A percentile compares a stretch with the other conserved stretches of the same genome.
Conservation (phyloP, 1,140 invertebrate genomes). For the Drosophila pseudoobscura region DNA sequence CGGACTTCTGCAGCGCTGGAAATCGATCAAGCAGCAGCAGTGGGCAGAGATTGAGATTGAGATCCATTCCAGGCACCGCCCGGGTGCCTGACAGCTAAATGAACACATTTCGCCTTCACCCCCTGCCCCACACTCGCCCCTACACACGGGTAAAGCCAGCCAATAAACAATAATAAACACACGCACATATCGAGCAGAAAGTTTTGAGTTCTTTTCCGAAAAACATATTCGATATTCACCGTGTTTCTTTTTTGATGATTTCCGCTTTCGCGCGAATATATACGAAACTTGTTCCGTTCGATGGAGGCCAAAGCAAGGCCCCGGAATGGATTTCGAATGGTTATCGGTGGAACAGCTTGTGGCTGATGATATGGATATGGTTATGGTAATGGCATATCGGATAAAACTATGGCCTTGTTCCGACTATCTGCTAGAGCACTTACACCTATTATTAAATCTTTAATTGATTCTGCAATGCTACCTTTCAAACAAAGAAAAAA, state of each 20-base stretch:
- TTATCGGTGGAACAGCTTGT: background rate
- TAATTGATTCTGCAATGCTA: too few species aligned
- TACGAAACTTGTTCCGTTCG: conserved; percentile 26
- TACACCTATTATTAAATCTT: too few species aligned
- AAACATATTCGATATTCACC: conserved; percentile 12
- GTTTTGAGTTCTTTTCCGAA: conserved; percentile 14
- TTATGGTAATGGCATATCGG: too few species aligned
- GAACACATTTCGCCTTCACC: conserved; percentile 34
- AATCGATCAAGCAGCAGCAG: conserved; percentile 37
- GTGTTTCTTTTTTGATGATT: background rate
- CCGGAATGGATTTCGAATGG: background rate
- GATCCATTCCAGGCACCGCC: conserved; percentile 6
- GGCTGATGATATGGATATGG: too few species aligned
- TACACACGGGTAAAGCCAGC: background rate
- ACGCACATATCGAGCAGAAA: background rate
- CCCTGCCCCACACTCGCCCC: background rate
- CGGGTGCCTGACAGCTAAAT: conserved; percentile 25
- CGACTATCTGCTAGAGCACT: too few species aligned
- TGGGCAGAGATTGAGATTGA: conserved; percentile 32
- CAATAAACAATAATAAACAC: conserved; percentile 56
- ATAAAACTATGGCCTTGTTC: too few species aligned
- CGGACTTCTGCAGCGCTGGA: conserved; percentile 6
- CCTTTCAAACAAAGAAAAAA: too few species aligned
- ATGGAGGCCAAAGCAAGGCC: conserved; percentile 10
- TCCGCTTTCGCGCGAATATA: conserved; percentile 15